Base-by-base conservation (phyloP, 2,797 vertebrate genomes). In the Trachurus trachurus region DNA sequence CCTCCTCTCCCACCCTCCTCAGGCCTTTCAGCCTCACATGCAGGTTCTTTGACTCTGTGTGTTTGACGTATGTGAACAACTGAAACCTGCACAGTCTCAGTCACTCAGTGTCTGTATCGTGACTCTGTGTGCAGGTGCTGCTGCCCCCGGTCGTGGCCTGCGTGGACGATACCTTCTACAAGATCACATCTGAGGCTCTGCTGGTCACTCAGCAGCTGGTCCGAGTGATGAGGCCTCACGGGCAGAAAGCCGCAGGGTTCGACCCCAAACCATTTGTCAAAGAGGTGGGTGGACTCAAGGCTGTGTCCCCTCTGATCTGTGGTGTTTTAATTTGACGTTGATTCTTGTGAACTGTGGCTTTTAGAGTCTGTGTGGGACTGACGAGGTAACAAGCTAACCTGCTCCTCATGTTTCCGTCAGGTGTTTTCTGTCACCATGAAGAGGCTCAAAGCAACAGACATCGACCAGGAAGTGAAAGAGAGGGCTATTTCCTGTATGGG, bases 381-480 rank as follows among this genome's bases (percentile, higher is more conserved):
- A 34, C 6, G 31, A 40, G 39, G 39, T 40, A 11, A 40, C 39
- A 40, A 6, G 31, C 31, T 26, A 26, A 26, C 26, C 26, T 26
- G 44, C 29, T 52, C n/a, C 15, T n/a, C 16, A 15, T 49, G 17
- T 49, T 21, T 50, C 10, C 9, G n/a, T 50, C 1, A 93, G 92
- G 81, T 92, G 68, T 97, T 97, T 56, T 53, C 89, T 0, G 94
- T 90, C 7, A 97, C 96, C 7, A 86, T 97, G 81, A 96, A 96
- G 80, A 93, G 96, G 70, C 94, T 99, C 74, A 96, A 97, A 72
- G 96, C 98, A 0, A 95, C 97, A 3, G 97, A 99, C 92, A 97
- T 99, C 0, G 98, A 99, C 92, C 98, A 99, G 93, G 97, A 99
- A 87, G 98, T 99, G 70, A 98, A 99, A 77, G 98, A 99, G 73